These are phyloP conservation scores for Cavia porcellus DNA, from an alignment of 2,113 vertebrate genomes.

Conservation along the genomic window DNA sequence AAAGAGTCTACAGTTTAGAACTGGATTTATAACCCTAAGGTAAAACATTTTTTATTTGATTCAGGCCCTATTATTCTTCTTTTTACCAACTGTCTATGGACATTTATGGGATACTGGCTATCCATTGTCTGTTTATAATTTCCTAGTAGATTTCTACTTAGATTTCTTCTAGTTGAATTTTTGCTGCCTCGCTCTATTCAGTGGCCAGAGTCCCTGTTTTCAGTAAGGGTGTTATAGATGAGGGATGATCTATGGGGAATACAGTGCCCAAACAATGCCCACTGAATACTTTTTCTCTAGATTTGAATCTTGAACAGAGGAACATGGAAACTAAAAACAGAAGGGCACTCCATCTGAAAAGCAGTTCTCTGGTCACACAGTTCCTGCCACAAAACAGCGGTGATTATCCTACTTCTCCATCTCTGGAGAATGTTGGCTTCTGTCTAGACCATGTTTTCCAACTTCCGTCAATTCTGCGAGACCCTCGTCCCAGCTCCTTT, in stretches of 20 bases:
- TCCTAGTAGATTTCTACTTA: not conserved
- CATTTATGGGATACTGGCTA: not conserved
- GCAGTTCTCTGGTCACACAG: not conserved
- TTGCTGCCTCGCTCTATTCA: not conserved
- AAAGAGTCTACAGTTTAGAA: not conserved
- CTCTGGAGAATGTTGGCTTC: conserved; percentile 4
- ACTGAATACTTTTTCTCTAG: not conserved
- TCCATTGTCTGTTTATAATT: not conserved
- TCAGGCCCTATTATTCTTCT: not conserved
- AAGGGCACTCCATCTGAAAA: not conserved
- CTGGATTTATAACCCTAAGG: not conserved
- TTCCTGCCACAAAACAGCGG: not conserved
- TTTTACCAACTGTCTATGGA: not conserved
- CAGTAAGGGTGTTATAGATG: accelerated
- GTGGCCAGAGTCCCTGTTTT: not conserved
- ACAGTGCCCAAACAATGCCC: not conserved
- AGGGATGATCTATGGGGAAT: not conserved
- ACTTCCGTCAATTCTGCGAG: not conserved
- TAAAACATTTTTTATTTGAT: conserved; percentile 34
- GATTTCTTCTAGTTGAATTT: conserved; percentile 39
- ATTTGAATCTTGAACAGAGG: conserved; percentile 15
- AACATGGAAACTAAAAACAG: not conserved
- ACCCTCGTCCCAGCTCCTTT: not conserved
- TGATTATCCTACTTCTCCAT: not conserved
- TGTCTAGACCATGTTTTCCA: not conserved